A percentile compares a stretch with the other conserved stretches of the same genome.
These are phyloP conservation scores for Acanthacorydalis orientalis DNA, from an alignment of 2,888 invertebrate species.

Conservation along the genomic window DNA sequence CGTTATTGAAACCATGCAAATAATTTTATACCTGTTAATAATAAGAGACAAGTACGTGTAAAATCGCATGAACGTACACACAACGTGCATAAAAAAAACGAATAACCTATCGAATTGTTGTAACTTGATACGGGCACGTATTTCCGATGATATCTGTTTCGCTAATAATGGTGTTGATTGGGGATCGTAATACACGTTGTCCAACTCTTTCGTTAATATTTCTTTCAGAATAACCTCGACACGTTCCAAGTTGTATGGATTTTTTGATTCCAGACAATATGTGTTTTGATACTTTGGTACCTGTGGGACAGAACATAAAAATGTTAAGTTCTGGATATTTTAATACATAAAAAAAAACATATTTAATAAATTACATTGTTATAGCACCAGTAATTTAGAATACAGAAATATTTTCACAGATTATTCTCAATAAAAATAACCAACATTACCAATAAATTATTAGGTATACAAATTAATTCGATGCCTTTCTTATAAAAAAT, in stretches of 20 bases:
- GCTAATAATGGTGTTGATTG: constrained; percentile 37
- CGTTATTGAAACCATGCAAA: constrained; percentile 44
- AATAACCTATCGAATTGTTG: constrained; percentile 48
- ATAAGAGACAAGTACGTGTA: constrained; percentile 2
- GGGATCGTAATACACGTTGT: constrained; percentile 38
- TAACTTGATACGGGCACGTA: constrained; percentile 42
- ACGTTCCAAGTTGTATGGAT: constrained; percentile 41
- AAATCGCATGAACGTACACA: not conserved
- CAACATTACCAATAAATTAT: too few relatives aligned
- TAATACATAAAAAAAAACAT: too few relatives aligned
- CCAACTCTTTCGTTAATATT: constrained; percentile 39
- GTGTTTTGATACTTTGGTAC: constrained; percentile 36
- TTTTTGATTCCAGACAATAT: constrained; percentile 44
- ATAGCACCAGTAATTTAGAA: too few relatives aligned
- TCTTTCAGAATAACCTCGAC: constrained; percentile 40
- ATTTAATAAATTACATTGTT: too few relatives aligned
- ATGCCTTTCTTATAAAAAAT: too few relatives aligned
- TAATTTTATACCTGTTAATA: constrained; percentile 43
- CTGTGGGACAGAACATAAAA: not conserved
- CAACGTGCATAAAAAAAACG: not conserved
- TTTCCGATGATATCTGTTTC: constrained; percentile 36
- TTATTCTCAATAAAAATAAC: too few relatives aligned
- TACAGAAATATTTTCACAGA: too few relatives aligned
- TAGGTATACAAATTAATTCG: too few relatives aligned
- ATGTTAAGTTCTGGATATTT: not conserved